These are phyloP conservation scores for Tortrix viridana DNA, from an alignment of 2,888 invertebrate genomes.

Conservation along the genomic window DNA sequence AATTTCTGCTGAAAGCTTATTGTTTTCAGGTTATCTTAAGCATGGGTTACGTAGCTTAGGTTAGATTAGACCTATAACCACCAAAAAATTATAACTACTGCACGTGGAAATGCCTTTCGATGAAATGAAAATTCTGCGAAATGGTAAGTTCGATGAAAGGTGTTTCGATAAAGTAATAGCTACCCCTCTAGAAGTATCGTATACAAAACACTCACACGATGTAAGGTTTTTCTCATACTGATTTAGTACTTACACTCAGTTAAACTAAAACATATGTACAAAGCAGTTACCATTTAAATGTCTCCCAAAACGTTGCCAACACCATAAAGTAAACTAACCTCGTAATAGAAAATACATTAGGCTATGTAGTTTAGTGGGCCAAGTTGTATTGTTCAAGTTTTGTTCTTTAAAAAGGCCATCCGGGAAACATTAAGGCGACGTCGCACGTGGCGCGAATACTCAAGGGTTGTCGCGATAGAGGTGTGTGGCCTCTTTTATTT, in stretches of 20 bases:
- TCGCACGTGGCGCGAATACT: slow-evolving; percentile 58
- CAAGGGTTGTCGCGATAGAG: slow-evolving; percentile 38
- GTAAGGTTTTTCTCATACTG: too few species aligned
- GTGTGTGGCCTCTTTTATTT: slow-evolving; percentile 1
- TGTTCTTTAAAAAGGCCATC: slow-evolving; percentile 63
- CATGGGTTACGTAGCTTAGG: too few species aligned
- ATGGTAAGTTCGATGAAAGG: too few species aligned
- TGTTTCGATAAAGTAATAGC: too few species aligned
- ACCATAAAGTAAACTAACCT: slow-evolving; percentile 32
- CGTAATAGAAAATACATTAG: slow-evolving; percentile 38
- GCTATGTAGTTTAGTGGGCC: slow-evolving; percentile 29
- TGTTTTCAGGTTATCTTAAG: too few species aligned
- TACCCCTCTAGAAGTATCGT: too few species aligned
- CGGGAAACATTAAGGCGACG: slow-evolving; percentile 59
- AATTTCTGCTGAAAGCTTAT: too few species aligned
- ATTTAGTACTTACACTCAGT: background rate
- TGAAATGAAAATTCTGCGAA: too few species aligned
- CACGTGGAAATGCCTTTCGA: too few species aligned
- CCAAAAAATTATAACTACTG: too few species aligned
- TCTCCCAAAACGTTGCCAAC: slow-evolving; percentile 15
- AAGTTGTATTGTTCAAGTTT: slow-evolving; percentile 50
- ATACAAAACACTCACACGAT: too few species aligned
- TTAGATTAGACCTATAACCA: too few species aligned
- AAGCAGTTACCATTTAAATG: slow-evolving; percentile 2
- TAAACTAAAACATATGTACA: background rate